These are phyloP conservation scores for Plodia interpunctella DNA, from an alignment of 1,140 invertebrate species.

Conservation along the genomic window DNA sequence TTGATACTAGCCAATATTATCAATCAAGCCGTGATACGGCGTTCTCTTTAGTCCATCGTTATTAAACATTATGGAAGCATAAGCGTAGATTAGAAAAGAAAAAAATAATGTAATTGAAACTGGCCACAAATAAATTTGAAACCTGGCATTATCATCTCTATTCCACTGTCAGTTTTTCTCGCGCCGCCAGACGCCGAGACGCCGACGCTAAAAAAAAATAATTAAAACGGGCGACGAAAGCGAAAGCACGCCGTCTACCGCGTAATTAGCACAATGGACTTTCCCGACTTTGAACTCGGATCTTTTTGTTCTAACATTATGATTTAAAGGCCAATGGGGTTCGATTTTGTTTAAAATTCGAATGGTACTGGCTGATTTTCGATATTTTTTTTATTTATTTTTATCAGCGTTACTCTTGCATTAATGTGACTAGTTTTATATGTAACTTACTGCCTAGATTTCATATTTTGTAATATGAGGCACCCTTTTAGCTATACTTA, in stretches of 20 bases:
- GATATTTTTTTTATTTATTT: neutral
- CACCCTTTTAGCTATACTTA: too few relatives aligned
- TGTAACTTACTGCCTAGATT: too few relatives aligned
- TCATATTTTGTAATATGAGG: too few relatives aligned
- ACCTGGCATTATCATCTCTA: constrained; percentile 27
- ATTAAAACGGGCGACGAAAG: constrained; percentile 72
- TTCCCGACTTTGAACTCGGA: constrained; percentile 73
- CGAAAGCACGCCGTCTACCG: constrained; percentile 72
- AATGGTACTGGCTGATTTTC: neutral
- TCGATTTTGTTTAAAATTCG: neutral
- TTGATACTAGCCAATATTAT: too few relatives aligned
- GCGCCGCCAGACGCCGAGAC: constrained; percentile 72
- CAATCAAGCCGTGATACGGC: too few relatives aligned
- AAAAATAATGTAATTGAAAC: neutral
- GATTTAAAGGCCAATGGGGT: constrained; percentile 4
- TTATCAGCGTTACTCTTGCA: neutral
- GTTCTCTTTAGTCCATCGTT: too few relatives aligned
- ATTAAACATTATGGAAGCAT: too few relatives aligned
- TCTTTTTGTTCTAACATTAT: constrained; percentile 35
- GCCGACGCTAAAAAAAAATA: constrained; percentile 75
- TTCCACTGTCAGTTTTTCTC: constrained; percentile 53
- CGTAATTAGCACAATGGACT: constrained; percentile 76
- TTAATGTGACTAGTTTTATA: too few relatives aligned
- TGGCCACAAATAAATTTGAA: constrained; percentile 1
- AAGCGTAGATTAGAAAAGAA: neutral